Conservation (phyloP, 2,113 vertebrate genomes). For the Rhizomys pruinosus region DNA sequence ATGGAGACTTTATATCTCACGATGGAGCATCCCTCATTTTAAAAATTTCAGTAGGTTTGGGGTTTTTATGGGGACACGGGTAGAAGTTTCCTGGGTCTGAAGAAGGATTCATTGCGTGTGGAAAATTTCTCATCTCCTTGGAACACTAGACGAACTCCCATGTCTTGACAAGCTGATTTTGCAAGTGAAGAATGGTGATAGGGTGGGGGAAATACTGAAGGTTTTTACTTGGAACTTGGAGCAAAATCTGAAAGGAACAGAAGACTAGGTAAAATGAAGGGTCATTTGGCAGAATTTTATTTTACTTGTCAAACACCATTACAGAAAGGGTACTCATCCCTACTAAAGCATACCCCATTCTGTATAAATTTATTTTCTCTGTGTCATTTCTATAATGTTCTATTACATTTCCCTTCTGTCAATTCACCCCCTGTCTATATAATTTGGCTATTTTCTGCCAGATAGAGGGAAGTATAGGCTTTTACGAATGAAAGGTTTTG, state of each 20-base stretch:
- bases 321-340: not conserved
- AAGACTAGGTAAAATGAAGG: not conserved
- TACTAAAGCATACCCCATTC: too few relatives aligned
- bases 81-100: not conserved
- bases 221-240: too few relatives aligned
- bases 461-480: not conserved
- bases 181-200: not conserved
- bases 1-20: too few relatives aligned
- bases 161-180: not conserved
- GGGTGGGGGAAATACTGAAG: too few relatives aligned
- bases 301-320: not conserved
- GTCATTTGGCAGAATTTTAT: too few relatives aligned
- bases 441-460: not conserved
- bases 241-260: too few relatives aligned
- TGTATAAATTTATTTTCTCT: not conserved
- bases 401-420: not conserved
- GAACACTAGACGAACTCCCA: not conserved
- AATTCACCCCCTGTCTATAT: not conserved
- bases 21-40: not conserved
- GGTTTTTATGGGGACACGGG: too few relatives aligned
- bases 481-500: not conserved
- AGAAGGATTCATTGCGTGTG: not conserved
- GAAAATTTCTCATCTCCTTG: too few relatives aligned
- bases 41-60: not conserved
- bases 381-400: not conserved